Conservation (phyloP, 2,797 vertebrate genomes). For the Mustela erminea region DNA sequence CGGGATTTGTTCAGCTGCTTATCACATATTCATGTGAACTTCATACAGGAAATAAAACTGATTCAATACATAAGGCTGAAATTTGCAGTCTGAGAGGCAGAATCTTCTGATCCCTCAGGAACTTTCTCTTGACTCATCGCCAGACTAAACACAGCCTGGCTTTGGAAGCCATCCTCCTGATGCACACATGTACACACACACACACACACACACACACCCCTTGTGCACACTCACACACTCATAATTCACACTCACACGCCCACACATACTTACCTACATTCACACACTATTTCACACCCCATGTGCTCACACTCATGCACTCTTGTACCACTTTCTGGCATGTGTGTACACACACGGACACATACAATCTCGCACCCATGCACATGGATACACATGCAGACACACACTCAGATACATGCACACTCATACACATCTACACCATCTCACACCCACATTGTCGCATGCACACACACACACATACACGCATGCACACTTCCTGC, state of each 20-base stretch:
- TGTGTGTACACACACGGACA: neutral
- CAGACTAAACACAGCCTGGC: neutral
- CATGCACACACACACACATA: rapidly evolving
- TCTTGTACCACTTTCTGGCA: neutral
- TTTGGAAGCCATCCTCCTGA: neutral
- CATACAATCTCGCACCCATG: neutral
- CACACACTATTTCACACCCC: neutral
- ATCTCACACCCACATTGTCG: neutral
- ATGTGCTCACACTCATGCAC: neutral
- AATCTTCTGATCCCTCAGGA: neutral
- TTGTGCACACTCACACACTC: neutral
- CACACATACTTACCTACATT: neutral
- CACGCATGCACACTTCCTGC: neutral
- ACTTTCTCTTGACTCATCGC: neutral
- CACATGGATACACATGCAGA: neutral
- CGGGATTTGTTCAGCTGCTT: neutral
- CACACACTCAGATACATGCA: neutral
- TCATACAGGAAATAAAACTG: neutral
- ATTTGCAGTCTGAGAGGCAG: neutral
- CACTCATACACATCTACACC: neutral
- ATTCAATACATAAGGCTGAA: neutral
- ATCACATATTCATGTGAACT: neutral
- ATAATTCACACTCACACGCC: neutral
- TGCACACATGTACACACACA: rapidly evolving
- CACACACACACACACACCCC: too few relatives aligned